phyloP scores from a whole-genome alignment of 1,140 invertebrate species.

The Zaprionus davidi region DNA sequence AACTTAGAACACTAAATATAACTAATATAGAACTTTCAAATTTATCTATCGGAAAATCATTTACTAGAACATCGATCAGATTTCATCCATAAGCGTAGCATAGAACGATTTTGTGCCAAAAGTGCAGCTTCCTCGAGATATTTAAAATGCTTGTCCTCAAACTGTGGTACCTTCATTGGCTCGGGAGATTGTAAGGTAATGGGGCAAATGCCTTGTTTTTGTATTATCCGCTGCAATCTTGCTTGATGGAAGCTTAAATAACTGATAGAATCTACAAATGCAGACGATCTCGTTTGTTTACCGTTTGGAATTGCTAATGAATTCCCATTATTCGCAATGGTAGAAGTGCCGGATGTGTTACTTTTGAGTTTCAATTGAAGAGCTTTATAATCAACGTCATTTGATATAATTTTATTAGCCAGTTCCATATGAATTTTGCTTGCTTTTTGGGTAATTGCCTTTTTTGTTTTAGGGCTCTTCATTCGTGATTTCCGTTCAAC shows the following conservation, averaged over 20 bases:
- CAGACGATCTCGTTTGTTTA: background rate
- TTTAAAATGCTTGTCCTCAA: slow-evolving; percentile 49
- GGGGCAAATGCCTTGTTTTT: slow-evolving; percentile 31
- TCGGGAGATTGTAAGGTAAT: slow-evolving; percentile 36
- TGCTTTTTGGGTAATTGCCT: slow-evolving; percentile 2
- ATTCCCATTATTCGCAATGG: slow-evolving; percentile 30
- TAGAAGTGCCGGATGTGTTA: slow-evolving; percentile 14
- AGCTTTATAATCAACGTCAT: slow-evolving; percentile 37
- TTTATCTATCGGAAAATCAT: slow-evolving; percentile 42
- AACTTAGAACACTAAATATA: slow-evolving; percentile 46
- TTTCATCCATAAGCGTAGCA: slow-evolving; percentile 58
- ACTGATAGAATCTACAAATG: slow-evolving; percentile 31
- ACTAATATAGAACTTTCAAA: slow-evolving; percentile 51
- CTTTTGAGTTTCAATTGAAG: slow-evolving; percentile 32
- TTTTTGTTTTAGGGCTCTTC: slow-evolving; percentile 30
- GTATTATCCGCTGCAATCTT: slow-evolving; percentile 33
- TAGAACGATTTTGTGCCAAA: slow-evolving; percentile 57
- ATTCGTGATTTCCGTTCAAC: slow-evolving; percentile 6
- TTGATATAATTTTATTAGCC: background rate
- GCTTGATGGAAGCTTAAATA: slow-evolving; percentile 52
- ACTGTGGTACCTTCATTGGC: slow-evolving; percentile 29
- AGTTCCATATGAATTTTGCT: slow-evolving; percentile 13
- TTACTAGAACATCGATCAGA: slow-evolving; percentile 49
- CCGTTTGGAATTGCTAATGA: slow-evolving; percentile 20
- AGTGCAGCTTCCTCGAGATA: slow-evolving; percentile 54